Evolutionary conservation across 92 coral and sea anemone genomes (phyloP).

Genomic region (Chrysogorgia sp.): DNA sequence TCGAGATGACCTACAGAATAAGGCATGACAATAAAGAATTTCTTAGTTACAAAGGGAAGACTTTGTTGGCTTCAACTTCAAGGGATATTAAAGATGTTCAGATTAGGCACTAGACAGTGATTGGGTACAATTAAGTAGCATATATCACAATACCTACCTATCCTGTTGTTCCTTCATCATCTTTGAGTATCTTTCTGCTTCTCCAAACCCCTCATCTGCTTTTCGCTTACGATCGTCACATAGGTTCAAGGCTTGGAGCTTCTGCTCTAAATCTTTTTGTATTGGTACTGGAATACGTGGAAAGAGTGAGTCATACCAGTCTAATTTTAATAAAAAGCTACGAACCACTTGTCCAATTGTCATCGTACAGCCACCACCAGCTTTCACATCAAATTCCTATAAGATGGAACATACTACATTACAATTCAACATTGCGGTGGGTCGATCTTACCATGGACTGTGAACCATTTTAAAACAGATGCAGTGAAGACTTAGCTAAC

Average conservation of each 20-base stretch:
- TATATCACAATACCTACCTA: neutral
- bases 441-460: neutral
- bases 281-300: constrained; percentile 98
- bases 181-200: constrained; percentile 71
- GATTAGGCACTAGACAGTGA: no score
- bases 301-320: constrained; percentile 95
- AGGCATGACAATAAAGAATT: neutral
- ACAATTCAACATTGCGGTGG: no score
- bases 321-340: constrained; percentile 88
- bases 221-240: constrained; percentile 93
- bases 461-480: no score
- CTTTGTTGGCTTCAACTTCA: no score
- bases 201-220: constrained; percentile 92
- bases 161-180: constrained; percentile 59
- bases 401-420: neutral
- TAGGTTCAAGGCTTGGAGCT: constrained; percentile 69
- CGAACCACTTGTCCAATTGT: constrained; percentile 97
- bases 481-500: no score
- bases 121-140: no score
- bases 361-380: constrained; percentile 96
- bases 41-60: no score
- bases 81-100: no score
- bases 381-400: constrained; percentile 93
- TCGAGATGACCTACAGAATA: constrained; percentile 39
- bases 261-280: constrained; percentile 79